These are phyloP conservation scores for Papilio demoleus DNA, from an alignment of 2,888 invertebrate species.

Conservation along the genomic window DNA sequence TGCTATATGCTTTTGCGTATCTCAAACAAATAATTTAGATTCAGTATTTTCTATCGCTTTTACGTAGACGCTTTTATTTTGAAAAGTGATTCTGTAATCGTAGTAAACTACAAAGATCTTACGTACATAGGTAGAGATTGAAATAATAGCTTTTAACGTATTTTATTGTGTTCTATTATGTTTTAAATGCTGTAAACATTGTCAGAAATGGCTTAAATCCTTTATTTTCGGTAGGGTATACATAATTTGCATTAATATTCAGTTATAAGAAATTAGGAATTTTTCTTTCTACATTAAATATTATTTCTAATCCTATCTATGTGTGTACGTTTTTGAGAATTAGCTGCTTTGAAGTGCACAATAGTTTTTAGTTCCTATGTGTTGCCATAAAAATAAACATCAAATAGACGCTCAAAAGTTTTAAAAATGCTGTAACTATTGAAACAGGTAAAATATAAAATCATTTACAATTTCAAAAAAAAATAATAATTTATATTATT, in stretches of 20 bases:
- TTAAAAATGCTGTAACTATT: background rate
- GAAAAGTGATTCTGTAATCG: background rate
- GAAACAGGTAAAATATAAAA: background rate
- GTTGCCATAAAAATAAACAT: conserved; percentile 7
- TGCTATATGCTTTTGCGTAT: too few relatives aligned
- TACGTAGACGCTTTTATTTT: conserved; percentile 4
- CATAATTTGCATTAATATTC: too few relatives aligned
- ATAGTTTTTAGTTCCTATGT: conserved; percentile 23
- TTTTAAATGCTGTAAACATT: background rate
- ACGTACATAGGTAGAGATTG: background rate
- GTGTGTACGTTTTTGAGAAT: background rate
- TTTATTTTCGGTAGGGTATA: too few relatives aligned
- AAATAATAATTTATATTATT: too few relatives aligned
- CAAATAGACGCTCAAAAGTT: background rate
- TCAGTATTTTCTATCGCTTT: conserved; percentile 5
- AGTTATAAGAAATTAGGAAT: too few relatives aligned
- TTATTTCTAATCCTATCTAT: background rate
- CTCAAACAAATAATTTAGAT: background rate
- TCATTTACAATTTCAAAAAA: background rate
- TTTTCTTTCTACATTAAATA: too few relatives aligned
- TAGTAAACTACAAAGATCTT: background rate
- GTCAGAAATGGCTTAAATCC: too few relatives aligned
- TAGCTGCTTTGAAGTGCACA: background rate
- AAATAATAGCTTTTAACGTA: background rate
- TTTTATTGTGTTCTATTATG: background rate